Conservation (phyloP, 2,113 vertebrate species). For the Ploceus nigricollis region DNA sequence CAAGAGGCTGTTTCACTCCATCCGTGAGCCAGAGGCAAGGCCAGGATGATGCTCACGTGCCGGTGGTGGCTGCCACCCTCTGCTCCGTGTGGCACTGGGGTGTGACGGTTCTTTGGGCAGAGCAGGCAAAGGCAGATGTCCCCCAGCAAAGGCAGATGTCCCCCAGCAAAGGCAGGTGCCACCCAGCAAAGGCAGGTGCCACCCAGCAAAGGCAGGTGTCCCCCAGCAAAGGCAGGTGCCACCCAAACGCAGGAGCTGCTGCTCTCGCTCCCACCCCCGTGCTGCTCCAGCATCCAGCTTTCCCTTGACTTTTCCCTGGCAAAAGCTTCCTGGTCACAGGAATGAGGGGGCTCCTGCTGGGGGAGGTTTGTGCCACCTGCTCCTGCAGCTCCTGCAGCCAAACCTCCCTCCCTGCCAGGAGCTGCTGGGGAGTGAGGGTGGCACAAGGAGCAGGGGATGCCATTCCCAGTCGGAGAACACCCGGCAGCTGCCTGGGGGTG, state of each 20-base stretch:
- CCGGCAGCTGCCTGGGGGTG: neutral
- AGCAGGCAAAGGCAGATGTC: neutral
- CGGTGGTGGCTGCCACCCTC: neutral
- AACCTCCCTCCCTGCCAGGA: neutral
- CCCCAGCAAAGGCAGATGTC: neutral
- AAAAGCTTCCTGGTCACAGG: neutral
- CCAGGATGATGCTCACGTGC: neutral
- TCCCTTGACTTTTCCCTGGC: neutral
- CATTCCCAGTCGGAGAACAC: rapidly evolving
- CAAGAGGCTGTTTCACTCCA: neutral
- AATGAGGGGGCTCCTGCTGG: neutral
- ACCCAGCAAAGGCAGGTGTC: neutral
- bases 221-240: neutral
- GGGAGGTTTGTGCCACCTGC: neutral
- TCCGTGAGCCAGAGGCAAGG: rapidly evolving
- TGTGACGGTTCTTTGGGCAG: neutral
- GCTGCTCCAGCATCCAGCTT: neutral
- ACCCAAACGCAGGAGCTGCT: neutral
- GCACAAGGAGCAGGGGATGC: neutral
- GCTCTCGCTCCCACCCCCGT: neutral
- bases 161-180: neutral
- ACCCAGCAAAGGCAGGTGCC: too few relatives aligned
- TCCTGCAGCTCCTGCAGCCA: neutral
- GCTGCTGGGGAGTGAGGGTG: neutral
- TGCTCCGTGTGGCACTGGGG: rapidly evolving